Conservation (phyloP, 2,113 vertebrate species). For the Ivindomyrus marchei region DNA sequence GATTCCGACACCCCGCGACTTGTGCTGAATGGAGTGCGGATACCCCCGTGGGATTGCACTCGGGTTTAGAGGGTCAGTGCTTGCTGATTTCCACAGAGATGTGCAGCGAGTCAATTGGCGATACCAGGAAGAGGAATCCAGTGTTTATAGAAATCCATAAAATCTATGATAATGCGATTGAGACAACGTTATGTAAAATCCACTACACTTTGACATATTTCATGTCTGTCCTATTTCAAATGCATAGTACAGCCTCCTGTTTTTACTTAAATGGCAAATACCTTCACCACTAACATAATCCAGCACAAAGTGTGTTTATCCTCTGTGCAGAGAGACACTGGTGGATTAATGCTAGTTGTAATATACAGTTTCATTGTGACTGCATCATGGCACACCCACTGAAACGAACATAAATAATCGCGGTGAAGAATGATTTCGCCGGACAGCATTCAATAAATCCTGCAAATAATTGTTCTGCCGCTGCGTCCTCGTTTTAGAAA, state of each 20-base stretch:
- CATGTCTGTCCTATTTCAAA: not conserved
- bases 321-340: slow-evolving; percentile 4
- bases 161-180: not conserved
- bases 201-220: not conserved
- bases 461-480: slow-evolving; percentile 57
- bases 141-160: not conserved
- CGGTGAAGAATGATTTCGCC: slow-evolving; percentile 42
- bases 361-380: slow-evolving; percentile 33
- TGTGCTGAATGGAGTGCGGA: not conserved
- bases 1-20: not conserved
- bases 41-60: not conserved
- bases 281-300: not conserved
- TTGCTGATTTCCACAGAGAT: not conserved
- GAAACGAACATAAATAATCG: slow-evolving; percentile 20
- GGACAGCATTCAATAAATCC: slow-evolving; percentile 60
- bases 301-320: not conserved
- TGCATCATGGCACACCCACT: slow-evolving; percentile 16
- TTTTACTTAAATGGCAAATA: not conserved
- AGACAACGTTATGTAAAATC: not conserved
- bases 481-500: slow-evolving; percentile 55
- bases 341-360: slow-evolving; percentile 39
- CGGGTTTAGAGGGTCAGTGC: not conserved
- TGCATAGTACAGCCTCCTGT: not conserved
- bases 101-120: not conserved
- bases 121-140: not conserved